phyloP scores from a whole-genome alignment of 1,140 invertebrate species.

The Brachionus rubens region DNA sequence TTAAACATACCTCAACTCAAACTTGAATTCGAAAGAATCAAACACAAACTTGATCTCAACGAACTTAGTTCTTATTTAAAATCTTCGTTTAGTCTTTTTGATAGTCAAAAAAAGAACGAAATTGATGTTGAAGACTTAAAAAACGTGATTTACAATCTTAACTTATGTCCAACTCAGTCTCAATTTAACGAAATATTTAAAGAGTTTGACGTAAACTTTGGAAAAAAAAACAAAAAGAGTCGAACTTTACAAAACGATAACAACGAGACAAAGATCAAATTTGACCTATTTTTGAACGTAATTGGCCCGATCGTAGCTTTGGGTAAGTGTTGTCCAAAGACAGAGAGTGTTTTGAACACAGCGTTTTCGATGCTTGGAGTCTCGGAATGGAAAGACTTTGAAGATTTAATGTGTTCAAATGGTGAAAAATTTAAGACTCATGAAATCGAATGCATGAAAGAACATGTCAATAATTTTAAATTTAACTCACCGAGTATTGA shows the following conservation, averaged over 20 bases:
- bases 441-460: slow-evolving; percentile 12
- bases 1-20: not conserved
- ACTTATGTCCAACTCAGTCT: slow-evolving; percentile 14
- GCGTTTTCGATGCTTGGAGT: not conserved
- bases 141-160: not conserved
- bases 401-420: not conserved
- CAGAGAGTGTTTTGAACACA: not conserved
- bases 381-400: not conserved
- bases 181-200: slow-evolving; percentile 5
- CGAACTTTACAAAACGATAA: not conserved
- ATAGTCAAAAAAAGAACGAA: slow-evolving; percentile 4
- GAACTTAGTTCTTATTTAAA: not conserved
- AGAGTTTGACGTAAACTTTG: not conserved
- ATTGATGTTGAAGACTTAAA: not conserved
- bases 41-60: not conserved
- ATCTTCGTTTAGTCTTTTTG: not conserved
- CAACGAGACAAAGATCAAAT: not conserved
- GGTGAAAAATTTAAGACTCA: slow-evolving; percentile 18
- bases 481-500: no score
- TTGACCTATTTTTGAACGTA: not conserved
- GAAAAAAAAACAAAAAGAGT: not conserved
- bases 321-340: not conserved
- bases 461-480: not conserved
- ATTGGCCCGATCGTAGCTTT: not conserved
- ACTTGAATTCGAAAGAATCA: not conserved